A percentile compares a stretch with the other conserved stretches of the same genome.
phyloP scores from a whole-genome alignment of 2,797 vertebrate genomes.

The Gouania willdenowi region DNA sequence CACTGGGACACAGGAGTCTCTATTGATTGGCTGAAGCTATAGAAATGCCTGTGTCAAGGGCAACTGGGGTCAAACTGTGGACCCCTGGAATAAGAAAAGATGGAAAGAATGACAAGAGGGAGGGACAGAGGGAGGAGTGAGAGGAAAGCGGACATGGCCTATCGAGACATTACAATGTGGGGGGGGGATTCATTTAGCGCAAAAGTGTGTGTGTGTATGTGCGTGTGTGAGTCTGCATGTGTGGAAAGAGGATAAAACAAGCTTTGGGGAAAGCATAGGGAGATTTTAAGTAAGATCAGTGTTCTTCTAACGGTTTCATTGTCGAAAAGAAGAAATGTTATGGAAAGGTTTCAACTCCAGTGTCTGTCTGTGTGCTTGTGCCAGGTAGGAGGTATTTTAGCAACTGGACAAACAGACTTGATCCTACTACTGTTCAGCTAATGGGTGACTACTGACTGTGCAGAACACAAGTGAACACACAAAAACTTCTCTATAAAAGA shows the following conservation, averaged over 20 bases:
- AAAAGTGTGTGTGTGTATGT: not conserved
- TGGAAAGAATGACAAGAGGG: constrained; percentile 48
- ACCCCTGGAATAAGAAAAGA: constrained; percentile 45
- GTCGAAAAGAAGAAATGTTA: too few relatives aligned
- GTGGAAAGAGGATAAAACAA: too few relatives aligned
- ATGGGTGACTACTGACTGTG: constrained; percentile 28
- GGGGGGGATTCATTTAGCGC: too few relatives aligned
- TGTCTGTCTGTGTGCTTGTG: not conserved
- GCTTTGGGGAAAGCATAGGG: too few relatives aligned
- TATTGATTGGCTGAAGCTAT: constrained; percentile 63
- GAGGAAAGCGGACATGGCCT: constrained; percentile 41
- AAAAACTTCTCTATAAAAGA: too few relatives aligned
- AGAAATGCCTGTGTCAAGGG: constrained; percentile 68
- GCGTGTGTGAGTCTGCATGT: not conserved
- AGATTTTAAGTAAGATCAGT: too few relatives aligned
- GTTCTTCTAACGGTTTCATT: too few relatives aligned
- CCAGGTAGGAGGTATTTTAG: constrained; percentile 26
- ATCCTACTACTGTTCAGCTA: constrained; percentile 59
- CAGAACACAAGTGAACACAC: not conserved
- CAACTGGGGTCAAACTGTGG: constrained; percentile 69
- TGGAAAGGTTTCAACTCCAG: too few relatives aligned
- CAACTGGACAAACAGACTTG: constrained; percentile 70
- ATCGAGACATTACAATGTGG: constrained; percentile 25
- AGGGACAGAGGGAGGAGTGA: constrained; percentile 34
- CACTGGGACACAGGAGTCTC: constrained; percentile 48